Percentiles rank a stretch among this genome's conserved stretches.
These are phyloP conservation scores for Mylabris phalerata DNA, from an alignment of 1,140 invertebrate species.

Conservation along the genomic window DNA sequence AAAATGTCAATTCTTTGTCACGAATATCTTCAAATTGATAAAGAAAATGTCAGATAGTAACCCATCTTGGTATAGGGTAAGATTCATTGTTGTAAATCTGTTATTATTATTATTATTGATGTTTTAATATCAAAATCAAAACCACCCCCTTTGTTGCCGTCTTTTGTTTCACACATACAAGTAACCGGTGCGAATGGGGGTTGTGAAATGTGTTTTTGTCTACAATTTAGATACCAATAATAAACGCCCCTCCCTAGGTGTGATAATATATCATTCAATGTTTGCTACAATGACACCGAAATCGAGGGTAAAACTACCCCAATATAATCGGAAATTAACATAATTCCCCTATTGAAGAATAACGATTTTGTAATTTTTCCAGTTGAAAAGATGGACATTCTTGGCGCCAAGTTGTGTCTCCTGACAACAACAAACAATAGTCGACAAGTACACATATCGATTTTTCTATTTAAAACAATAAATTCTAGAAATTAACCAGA, in stretches of 20 bases:
- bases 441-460: constrained; percentile 25
- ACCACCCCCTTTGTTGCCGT: no score
- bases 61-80: constrained; percentile 25
- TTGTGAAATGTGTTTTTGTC: constrained; percentile 10
- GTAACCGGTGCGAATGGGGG: neutral
- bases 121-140: no score
- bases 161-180: no score
- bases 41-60: constrained; percentile 37
- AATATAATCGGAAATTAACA: no score
- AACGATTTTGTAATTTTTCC: constrained; percentile 5
- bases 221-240: neutral
- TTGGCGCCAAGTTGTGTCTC: constrained; percentile 24
- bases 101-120: no score
- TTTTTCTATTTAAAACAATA: constrained; percentile 10
- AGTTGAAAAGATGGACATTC: constrained; percentile 28
- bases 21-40: constrained; percentile 26
- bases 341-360: no score
- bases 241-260: neutral
- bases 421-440: constrained; percentile 28
- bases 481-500: constrained; percentile 13
- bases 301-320: no score
- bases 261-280: neutral
- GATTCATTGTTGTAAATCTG: constrained; percentile 9
- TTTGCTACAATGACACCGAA: no score
- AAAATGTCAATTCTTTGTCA: constrained; percentile 39